phyloP scores from a whole-genome alignment of 2,888 invertebrate genomes.

The Eristalinus sepulchralis region DNA sequence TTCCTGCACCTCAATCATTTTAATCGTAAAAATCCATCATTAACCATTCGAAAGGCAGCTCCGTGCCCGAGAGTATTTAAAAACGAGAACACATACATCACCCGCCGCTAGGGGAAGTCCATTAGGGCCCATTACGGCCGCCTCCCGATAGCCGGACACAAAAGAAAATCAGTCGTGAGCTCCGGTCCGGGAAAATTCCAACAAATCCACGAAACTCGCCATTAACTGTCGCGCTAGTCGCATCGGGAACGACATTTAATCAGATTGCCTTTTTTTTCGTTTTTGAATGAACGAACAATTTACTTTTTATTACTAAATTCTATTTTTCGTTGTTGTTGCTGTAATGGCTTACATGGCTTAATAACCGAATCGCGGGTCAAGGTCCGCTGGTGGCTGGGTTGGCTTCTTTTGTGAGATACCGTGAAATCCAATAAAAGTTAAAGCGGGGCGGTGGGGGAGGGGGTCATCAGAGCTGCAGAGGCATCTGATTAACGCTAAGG shows the following conservation, averaged over 20 bases:
- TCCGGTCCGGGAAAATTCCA: background rate
- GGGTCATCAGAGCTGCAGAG: conserved; percentile 5
- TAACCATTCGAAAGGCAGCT: conserved; percentile 10
- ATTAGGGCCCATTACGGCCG: conserved; percentile 33
- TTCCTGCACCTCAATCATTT: conserved; percentile 1
- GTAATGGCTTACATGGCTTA: conserved; percentile 53
- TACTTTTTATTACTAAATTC: conserved; percentile 32
- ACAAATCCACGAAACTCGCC: conserved; percentile 12
- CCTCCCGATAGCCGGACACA: conserved; percentile 16
- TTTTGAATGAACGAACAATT: background rate
- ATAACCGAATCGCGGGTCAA: conserved; percentile 61
- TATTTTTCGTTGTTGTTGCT: conserved; percentile 22
- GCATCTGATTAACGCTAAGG: conserved; percentile 58
- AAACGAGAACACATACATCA: background rate
- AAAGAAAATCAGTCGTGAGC: conserved; percentile 13
- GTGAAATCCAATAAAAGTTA: conserved; percentile 36
- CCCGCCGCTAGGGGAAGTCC: background rate
- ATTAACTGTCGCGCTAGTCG: conserved; percentile 12
- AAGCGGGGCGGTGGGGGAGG: background rate
- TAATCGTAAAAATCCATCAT: conserved; percentile 17
- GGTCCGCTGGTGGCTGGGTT: conserved; percentile 50
- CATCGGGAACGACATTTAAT: conserved; percentile 22
- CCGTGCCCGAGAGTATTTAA: conserved; percentile 5
- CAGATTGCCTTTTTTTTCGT: background rate
- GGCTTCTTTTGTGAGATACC: conserved; percentile 50